phyloP scores from a whole-genome alignment of 2,888 invertebrate genomes.

The Drosophila gaucha region DNA sequence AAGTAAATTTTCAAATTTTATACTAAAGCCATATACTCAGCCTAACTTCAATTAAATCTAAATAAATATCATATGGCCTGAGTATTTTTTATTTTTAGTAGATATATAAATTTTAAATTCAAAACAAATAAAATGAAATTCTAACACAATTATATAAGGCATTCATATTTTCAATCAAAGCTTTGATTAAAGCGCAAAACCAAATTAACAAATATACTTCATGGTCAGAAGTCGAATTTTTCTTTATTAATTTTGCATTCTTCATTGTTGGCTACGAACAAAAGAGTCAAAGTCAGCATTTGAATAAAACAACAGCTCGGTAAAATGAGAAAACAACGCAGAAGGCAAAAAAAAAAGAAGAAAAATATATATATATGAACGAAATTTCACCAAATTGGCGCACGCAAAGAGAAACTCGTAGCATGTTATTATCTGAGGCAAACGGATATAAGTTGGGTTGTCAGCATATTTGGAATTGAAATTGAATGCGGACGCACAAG shows the following conservation, averaged over 20 bases:
- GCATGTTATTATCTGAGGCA: slow-evolving; percentile 33
- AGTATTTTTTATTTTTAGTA: neutral
- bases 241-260: slow-evolving; percentile 44
- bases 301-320: slow-evolving; percentile 20
- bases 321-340: slow-evolving; percentile 7
- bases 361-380: neutral
- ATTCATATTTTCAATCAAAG: slow-evolving; percentile 5
- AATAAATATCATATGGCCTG: too few species aligned
- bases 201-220: neutral
- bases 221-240: slow-evolving; percentile 3
- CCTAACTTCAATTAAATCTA: neutral
- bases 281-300: slow-evolving; percentile 30
- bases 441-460: slow-evolving; percentile 40
- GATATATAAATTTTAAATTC: neutral
- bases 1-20: neutral
- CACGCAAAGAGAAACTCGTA: slow-evolving; percentile 25
- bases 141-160: too few species aligned
- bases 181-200: neutral
- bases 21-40: too few species aligned
- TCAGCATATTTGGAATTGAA: slow-evolving; percentile 68
- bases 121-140: too few species aligned
- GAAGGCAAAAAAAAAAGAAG: neutral
- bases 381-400: slow-evolving; percentile 34
- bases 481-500: slow-evolving; percentile 44
- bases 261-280: slow-evolving; percentile 21